These are phyloP conservation scores for Thamnophis elegans DNA, from an alignment of 2,797 vertebrate species.

Conservation along the genomic window DNA sequence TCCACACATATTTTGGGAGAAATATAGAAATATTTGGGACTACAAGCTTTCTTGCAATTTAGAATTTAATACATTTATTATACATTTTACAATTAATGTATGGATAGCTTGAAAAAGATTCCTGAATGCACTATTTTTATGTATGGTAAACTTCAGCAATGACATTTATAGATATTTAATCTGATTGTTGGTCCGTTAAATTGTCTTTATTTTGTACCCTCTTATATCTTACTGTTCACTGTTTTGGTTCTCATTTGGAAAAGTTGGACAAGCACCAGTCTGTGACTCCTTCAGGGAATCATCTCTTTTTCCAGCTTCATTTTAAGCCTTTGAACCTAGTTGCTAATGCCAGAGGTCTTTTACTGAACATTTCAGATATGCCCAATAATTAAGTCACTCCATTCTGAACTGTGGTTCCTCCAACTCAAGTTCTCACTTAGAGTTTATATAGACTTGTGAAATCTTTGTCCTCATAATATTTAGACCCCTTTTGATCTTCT, in stretches of 20 bases:
- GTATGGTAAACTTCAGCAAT: slow-evolving; percentile 20
- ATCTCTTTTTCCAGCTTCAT: not conserved
- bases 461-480: not conserved
- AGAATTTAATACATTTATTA: no score
- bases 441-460: not conserved
- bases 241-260: not conserved
- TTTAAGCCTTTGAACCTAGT: not conserved
- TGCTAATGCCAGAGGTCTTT: not conserved
- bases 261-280: not conserved
- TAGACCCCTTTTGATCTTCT: not conserved
- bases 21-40: slow-evolving; percentile 3
- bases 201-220: slow-evolving; percentile 1
- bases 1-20: not conserved
- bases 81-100: slow-evolving; percentile 7
- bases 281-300: not conserved
- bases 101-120: not conserved
- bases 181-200: not conserved
- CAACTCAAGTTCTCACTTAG: not conserved
- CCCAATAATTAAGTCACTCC: not conserved
- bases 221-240: not conserved
- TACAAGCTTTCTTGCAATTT: slow-evolving; percentile 11
- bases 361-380: not conserved
- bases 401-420: not conserved
- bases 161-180: not conserved
- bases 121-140: slow-evolving; percentile 25